phyloP scores from a whole-genome alignment of 2,797 vertebrate genomes.

The Lemur catta region DNA sequence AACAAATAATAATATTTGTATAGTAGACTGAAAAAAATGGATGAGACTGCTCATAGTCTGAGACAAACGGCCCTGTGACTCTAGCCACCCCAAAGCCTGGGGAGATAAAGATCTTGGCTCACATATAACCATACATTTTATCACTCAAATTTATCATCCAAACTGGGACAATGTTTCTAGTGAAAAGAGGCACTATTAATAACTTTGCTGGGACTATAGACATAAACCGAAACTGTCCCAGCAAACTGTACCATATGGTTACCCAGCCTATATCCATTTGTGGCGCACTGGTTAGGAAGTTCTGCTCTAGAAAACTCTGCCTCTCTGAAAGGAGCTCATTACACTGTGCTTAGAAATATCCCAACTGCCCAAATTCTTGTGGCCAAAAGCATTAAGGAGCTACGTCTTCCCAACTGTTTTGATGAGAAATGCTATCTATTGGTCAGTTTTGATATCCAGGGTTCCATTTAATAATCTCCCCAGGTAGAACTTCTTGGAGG shows the following conservation, averaged over 20 bases:
- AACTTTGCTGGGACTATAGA: neutral
- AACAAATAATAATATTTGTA: slow-evolving; percentile 14
- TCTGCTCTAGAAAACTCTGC: neutral
- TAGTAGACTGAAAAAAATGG: neutral
- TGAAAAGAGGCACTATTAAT: neutral
- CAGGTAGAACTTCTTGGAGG: neutral
- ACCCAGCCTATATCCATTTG: neutral
- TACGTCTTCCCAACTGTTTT: neutral
- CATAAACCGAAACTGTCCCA: neutral
- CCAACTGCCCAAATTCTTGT: neutral
- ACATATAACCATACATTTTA: neutral
- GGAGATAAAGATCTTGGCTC: neutral
- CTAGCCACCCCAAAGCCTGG: neutral
- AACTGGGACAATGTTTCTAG: neutral
- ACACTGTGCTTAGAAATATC: neutral
- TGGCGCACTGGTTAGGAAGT: neutral
- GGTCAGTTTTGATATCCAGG: neutral
- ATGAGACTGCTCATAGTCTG: neutral
- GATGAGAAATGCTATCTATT: neutral
- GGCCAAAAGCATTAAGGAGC: neutral
- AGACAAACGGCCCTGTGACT: neutral
- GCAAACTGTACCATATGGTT: neutral
- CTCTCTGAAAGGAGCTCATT: neutral
- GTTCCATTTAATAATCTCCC: neutral
- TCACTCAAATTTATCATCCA: slow-evolving; percentile 12